Base-by-base conservation (phyloP, 1,140 invertebrate genomes). In the Brevipalpus yothersi region DNA sequence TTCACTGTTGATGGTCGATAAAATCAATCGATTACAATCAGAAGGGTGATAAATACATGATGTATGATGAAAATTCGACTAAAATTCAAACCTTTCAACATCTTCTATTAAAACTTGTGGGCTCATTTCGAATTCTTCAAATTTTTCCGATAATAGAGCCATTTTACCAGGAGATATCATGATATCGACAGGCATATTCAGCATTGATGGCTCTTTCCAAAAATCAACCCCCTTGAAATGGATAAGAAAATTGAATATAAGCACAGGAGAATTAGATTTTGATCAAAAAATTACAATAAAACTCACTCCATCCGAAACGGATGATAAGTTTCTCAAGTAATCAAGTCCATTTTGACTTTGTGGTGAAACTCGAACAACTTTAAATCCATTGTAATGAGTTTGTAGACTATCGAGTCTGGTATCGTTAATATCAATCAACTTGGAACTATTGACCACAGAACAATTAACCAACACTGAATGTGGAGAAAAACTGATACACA, bases 181-280 rank as follows among this genome's bases (percentile, higher is more conserved):
- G 2, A 85, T 70, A 65, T 85, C 82, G 0, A 79, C 78, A 19
- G 79, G 75, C 41, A 77, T 73, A 61, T 78, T 82, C 4, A 70
- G 59, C 21, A 63, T 61, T 12, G 65, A 64, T 1, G 75, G 75
- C 19, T 67, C 67, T 15, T 70, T 73, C 76, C 76, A 78, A 63
- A 19, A 51, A 19, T 19, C 21, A n/a, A 51, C 49, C 8, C 21
- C 49, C 49, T 51, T 19, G 5, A 8, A n/a, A 17, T 10, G 9
- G 10, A 13, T 8, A 19, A 10, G n/a, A 51, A 45, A 45, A 17
- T 17, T n/a, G n/a, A 45, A 15, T 45, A 45, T 45, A 45, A 45
- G 2, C 0, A 15, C 15, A 17, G n/a, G 4, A 17, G 9, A 45
- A 13, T 15, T 15, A 4, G 43, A n/a, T n/a, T n/a, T n/a, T n/a